A percentile compares a stretch with the other conserved stretches of the same genome.
Evolutionary conservation across 2,888 invertebrate species (phyloP).

Genomic region (Philereme transversata): DNA sequence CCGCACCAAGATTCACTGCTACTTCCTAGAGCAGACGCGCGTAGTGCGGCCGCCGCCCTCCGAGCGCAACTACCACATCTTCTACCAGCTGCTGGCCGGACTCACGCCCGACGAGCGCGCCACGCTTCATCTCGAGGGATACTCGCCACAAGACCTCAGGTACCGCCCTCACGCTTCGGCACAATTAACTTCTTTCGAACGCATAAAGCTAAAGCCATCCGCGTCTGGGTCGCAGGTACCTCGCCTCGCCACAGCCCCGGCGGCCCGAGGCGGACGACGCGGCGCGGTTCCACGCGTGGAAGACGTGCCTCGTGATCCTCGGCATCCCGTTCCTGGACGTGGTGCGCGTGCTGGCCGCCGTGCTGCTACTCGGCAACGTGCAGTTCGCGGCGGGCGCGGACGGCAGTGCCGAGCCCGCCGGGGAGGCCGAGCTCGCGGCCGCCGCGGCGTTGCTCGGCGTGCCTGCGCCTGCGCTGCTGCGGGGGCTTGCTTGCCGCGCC

Average conservation of each 20-base stretch:
- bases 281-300: constrained; percentile 93
- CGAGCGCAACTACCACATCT: constrained; percentile 98
- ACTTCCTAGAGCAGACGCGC: constrained; percentile 96
- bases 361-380: constrained; percentile 95
- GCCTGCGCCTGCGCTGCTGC: constrained; percentile 88
- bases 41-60: constrained; percentile 93
- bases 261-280: constrained; percentile 77
- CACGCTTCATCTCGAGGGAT: constrained; percentile 94
- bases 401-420: constrained; percentile 90
- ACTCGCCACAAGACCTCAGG: constrained; percentile 90
- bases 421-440: constrained; percentile 92
- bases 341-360: constrained; percentile 94
- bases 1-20: constrained; percentile 97
- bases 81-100: constrained; percentile 97
- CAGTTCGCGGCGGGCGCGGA: constrained; percentile 92
- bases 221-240: constrained; percentile 77
- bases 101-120: constrained; percentile 93
- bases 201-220: no score
- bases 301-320: constrained; percentile 93
- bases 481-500: constrained; percentile 91
- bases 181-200: no score
- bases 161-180: constrained; percentile 62
- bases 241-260: constrained; percentile 87
- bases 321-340: constrained; percentile 98
- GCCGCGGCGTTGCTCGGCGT: constrained; percentile 92